These are phyloP conservation scores for Pachypanchax playfairii DNA, from an alignment of 2,113 vertebrate genomes.

Conservation along the genomic window DNA sequence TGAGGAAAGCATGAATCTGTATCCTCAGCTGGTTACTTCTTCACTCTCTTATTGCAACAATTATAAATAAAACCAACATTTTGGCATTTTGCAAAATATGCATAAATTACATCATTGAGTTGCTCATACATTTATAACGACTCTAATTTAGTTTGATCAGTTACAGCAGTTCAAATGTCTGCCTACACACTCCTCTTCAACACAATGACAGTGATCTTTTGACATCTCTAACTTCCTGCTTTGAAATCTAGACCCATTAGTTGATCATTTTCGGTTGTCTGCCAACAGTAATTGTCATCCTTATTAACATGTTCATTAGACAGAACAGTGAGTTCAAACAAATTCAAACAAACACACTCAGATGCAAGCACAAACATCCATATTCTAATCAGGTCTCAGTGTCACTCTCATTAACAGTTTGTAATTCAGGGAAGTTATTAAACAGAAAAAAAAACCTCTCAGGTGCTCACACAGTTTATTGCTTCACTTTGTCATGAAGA, in stretches of 20 bases:
- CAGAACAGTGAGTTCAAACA: constrained; percentile 18
- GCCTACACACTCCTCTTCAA: not conserved
- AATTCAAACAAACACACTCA: constrained; percentile 6
- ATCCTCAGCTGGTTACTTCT: too few relatives aligned
- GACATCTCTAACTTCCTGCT: constrained; percentile 12
- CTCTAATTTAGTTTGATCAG: not conserved
- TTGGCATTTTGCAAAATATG: not conserved
- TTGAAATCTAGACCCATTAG: constrained; percentile 15
- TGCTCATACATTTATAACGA: not conserved
- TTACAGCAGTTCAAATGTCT: too few relatives aligned
- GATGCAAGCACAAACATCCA: constrained; percentile 8
- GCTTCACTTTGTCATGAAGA: constrained; percentile 9
- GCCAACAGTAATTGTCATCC: constrained; percentile 19
- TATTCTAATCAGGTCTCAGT: constrained; percentile 27
- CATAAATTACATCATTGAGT: not conserved
- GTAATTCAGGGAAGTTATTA: constrained; percentile 27
- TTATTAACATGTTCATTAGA: constrained; percentile 45
- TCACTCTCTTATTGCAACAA: not conserved
- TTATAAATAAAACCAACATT: not conserved
- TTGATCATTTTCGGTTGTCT: constrained; percentile 21
- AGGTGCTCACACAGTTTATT: constrained; percentile 12
- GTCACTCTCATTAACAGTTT: constrained; percentile 35
- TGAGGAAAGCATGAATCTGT: not conserved
- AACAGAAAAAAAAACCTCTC: constrained; percentile 2
- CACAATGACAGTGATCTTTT: not conserved